Conservation (phyloP, 2,888 invertebrate species). For the Maniola hyperantus region DNA sequence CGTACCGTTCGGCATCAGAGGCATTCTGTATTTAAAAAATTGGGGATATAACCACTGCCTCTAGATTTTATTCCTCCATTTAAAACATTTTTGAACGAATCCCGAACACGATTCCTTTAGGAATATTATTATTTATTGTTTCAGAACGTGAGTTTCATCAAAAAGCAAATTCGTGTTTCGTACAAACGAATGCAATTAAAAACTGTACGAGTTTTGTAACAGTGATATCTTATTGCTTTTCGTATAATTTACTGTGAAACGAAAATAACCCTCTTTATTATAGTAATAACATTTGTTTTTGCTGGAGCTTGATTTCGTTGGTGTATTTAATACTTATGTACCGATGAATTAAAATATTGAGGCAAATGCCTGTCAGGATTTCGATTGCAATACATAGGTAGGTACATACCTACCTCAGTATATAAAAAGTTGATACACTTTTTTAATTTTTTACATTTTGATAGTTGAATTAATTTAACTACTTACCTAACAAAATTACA, state of each 20-base stretch:
- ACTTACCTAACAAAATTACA: too few species aligned
- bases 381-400: neutral
- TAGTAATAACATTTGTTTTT: neutral
- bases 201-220: constrained; percentile 37
- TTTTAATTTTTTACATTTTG: neutral
- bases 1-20: too few species aligned
- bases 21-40: too few species aligned
- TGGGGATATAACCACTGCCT: neutral
- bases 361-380: constrained; percentile 16
- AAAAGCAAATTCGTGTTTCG: constrained; percentile 51
- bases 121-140: constrained; percentile 37
- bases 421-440: too few species aligned
- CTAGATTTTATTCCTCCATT: neutral
- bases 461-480: too few species aligned
- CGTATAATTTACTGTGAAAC: constrained; percentile 10
- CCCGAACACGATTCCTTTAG: constrained; percentile 16
- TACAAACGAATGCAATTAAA: constrained; percentile 62
- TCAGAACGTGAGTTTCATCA: constrained; percentile 42
- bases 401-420: too few species aligned
- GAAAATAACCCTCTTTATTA: constrained; percentile 9
- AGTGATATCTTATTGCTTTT: constrained; percentile 30
- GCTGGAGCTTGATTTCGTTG: neutral
- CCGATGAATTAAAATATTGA: constrained; percentile 19
- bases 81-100: constrained; percentile 10
- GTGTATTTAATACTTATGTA: constrained; percentile 12